These are phyloP conservation scores for Pygoscelis antarcticus DNA, from an alignment of 2,113 vertebrate species.

Conservation along the genomic window DNA sequence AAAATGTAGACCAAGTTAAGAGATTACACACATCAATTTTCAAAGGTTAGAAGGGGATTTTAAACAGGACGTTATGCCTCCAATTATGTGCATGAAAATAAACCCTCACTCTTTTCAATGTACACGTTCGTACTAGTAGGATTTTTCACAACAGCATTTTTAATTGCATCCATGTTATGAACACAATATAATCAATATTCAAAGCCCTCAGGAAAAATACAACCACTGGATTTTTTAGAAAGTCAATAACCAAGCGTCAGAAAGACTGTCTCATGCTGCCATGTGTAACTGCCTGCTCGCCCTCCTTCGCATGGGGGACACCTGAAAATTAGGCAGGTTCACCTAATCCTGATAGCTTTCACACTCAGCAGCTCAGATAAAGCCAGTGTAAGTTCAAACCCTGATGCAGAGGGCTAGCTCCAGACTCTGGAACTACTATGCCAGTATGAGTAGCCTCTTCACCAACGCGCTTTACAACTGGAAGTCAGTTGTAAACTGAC, in stretches of 20 bases:
- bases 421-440: neutral
- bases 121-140: neutral
- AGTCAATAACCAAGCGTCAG: neutral
- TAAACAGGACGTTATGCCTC: neutral
- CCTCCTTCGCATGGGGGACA: accelerated
- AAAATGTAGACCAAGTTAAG: slow-evolving; percentile 91
- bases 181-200: neutral
- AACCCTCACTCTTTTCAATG: neutral
- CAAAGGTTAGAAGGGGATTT: slow-evolving; percentile 24
- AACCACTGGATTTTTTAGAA: neutral
- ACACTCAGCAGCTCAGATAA: neutral
- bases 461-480: neutral
- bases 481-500: neutral
- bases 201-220: neutral
- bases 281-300: neutral
- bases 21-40: slow-evolving; percentile 35
- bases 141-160: neutral
- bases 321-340: neutral
- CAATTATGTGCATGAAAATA: slow-evolving; percentile 20
- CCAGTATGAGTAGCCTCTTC: accelerated
- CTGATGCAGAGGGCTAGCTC: neutral
- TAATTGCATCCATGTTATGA: neutral
- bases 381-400: neutral
- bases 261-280: neutral
- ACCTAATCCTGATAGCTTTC: neutral